phyloP scores from a whole-genome alignment of 2,797 vertebrate genomes.

The Epinephelus coioides region DNA sequence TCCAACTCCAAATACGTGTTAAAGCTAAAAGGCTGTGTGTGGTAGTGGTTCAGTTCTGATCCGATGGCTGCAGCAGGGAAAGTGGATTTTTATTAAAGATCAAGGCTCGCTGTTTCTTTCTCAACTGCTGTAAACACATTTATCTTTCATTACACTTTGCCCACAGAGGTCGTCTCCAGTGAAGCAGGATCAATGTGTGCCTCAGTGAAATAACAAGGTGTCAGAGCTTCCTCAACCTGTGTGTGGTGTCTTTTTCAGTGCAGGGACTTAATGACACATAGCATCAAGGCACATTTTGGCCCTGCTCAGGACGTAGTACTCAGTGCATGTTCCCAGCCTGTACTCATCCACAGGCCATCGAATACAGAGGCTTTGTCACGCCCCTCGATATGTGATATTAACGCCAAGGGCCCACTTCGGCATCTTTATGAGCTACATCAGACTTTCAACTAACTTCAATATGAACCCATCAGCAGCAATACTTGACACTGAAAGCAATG shows the following conservation, averaged over 20 bases:
- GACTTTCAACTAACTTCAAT: too few relatives aligned
- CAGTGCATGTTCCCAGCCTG: neutral
- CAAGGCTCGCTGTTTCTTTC: slow-evolving; percentile 32
- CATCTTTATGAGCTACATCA: too few relatives aligned
- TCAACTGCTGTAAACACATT: slow-evolving; percentile 56
- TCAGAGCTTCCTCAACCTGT: slow-evolving; percentile 29
- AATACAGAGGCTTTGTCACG: too few relatives aligned
- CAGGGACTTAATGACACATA: slow-evolving; percentile 1
- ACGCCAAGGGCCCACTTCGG: too few relatives aligned
- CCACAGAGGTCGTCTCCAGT: slow-evolving; percentile 15
- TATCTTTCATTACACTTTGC: slow-evolving; percentile 61
- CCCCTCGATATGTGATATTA: too few relatives aligned
- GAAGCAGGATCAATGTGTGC: slow-evolving; percentile 53
- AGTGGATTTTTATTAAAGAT: slow-evolving; percentile 41
- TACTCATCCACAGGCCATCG: too few relatives aligned
- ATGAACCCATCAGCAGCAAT: too few relatives aligned
- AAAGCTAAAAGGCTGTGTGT: neutral
- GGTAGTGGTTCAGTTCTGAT: neutral
- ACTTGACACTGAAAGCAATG: too few relatives aligned
- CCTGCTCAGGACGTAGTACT: neutral
- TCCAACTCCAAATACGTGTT: neutral
- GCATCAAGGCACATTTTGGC: neutral
- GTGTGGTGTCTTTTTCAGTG: slow-evolving; percentile 29
- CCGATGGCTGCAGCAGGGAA: slow-evolving; percentile 1
- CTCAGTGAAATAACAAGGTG: slow-evolving; percentile 43